Percentiles rank a stretch among this genome's conserved stretches.
phyloP scores from a whole-genome alignment of 2,113 vertebrate species.

The Vulpes vulpes region DNA sequence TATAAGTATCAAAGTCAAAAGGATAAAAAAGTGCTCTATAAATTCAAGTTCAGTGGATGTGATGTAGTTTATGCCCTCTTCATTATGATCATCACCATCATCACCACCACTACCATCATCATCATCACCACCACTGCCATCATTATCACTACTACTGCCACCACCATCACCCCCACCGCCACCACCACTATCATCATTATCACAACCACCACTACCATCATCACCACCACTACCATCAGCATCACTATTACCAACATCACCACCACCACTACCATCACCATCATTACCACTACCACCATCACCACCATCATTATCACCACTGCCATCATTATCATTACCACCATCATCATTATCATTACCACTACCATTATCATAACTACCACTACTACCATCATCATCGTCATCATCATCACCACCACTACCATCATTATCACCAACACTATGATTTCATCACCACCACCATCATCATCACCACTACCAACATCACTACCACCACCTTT shows the following conservation, averaged over 20 bases:
- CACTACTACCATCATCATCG: fast-evolving
- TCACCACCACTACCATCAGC: not conserved
- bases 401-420: fast-evolving
- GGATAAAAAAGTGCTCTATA: not conserved
- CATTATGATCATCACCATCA: not conserved
- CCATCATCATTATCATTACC: fast-evolving
- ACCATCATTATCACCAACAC: not conserved
- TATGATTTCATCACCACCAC: fast-evolving
- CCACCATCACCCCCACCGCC: not conserved
- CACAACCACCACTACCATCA: not conserved
- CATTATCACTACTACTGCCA: fast-evolving
- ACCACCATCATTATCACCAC: fast-evolving
- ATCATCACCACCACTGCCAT: fast-evolving
- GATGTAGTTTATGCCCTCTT: not conserved
- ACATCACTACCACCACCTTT: fast-evolving
- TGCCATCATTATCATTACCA: fast-evolving
- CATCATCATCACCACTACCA: fast-evolving
- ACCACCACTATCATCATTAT: not conserved
- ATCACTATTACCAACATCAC: too few relatives aligned
- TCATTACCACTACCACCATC: fast-evolving
- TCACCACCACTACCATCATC: not conserved
- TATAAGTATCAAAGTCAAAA: constrained; percentile 12
- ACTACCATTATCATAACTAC: fast-evolving
- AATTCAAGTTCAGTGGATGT: not conserved
- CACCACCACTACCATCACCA: not conserved